Base-by-base conservation (phyloP, 2,888 invertebrate species). In the Cephus spinipes region DNA sequence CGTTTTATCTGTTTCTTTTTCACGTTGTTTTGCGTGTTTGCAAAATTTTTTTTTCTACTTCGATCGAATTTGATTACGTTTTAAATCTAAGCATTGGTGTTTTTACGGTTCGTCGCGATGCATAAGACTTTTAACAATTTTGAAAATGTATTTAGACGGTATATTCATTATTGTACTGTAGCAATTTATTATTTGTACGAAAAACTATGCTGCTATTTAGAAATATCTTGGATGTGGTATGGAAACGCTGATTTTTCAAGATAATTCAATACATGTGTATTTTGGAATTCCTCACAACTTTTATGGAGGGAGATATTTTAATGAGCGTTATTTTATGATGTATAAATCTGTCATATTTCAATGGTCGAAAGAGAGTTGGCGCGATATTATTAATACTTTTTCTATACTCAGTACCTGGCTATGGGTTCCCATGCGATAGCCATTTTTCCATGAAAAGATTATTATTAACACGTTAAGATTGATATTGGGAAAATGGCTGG, bases 391-490 rank as follows among this genome's bases (percentile, higher is more conserved):
- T 80, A 78, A 69, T 77, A 74, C 79, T 80, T 77, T 75, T 79
- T 81, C 76, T 78, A 81, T 79, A 82, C 79, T 75, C 76, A 82
- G 85, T 85, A 86, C 85, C 87, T 86, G 86, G 84, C 82, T 83
- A 85, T 82, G 82, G 81, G 79, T 85, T 82, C 79, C 85, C 82
- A 86, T 84, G 81, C 82, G 80, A 83, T 76, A 68, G 74, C 76
- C 76, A 79, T 79, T 79, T 79, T 76, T 74, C 76, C 74, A 77
- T 33, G 68, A 76, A 68, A 76, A 40, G 78, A 74, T 74, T 75
- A 32, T 75, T 31, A 77, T 74, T 33, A 73, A 68, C 68, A 33
- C 31, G 34, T 76, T 69, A 71, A 69, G 69, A 76, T 69, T 76
- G 73, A 76, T 68, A 77, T 83, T 74, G 69, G 84, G 74, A 84